Percentiles rank a stretch among this genome's conserved stretches.
phyloP scores from a whole-genome alignment of 1,140 invertebrate species.

The Cyrtorhinus lividipennis region DNA sequence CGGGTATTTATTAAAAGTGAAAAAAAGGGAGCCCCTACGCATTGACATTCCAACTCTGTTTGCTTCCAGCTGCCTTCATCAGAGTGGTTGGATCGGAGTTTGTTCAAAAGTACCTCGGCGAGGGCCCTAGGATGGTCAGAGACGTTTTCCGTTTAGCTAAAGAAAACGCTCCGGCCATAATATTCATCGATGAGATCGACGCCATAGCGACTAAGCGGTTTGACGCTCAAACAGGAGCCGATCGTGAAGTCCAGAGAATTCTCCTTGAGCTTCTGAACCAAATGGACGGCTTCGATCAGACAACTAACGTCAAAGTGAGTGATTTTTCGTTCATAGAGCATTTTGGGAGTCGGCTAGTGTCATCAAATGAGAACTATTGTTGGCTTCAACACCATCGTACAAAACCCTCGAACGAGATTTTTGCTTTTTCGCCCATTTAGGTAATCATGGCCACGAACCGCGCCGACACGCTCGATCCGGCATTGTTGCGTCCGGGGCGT shows the following conservation, averaged over 20 bases:
- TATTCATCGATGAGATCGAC: constrained; percentile 98
- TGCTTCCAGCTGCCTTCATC: constrained; percentile 86
- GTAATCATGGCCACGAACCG: constrained; percentile 99
- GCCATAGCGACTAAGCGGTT: constrained; percentile 97
- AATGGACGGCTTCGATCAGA: constrained; percentile 99
- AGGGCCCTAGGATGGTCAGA: constrained; percentile 97
- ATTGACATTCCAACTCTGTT: too few relatives aligned
- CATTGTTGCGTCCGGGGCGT: constrained; percentile 87
- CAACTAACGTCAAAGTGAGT: constrained; percentile 96
- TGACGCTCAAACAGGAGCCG: constrained; percentile 97
- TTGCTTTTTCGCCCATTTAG: constrained; percentile 32
- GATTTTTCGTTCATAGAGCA: too few relatives aligned
- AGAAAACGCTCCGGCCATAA: constrained; percentile 98
- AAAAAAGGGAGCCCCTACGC: too few relatives aligned
- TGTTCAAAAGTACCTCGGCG: constrained; percentile 98
- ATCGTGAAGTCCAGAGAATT: constrained; percentile 98
- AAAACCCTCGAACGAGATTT: too few relatives aligned
- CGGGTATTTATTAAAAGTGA: too few relatives aligned
- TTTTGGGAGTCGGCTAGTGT: too few relatives aligned
- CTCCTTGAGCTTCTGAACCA: constrained; percentile 94
- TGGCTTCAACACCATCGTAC: too few relatives aligned
- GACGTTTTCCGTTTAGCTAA: constrained; percentile 98
- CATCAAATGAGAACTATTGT: too few relatives aligned
- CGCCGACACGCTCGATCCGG: constrained; percentile 96
- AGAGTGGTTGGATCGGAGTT: constrained; percentile 98